Evolutionary conservation across 2,797 vertebrate species (phyloP).

Genomic region (Argya squamiceps): DNA sequence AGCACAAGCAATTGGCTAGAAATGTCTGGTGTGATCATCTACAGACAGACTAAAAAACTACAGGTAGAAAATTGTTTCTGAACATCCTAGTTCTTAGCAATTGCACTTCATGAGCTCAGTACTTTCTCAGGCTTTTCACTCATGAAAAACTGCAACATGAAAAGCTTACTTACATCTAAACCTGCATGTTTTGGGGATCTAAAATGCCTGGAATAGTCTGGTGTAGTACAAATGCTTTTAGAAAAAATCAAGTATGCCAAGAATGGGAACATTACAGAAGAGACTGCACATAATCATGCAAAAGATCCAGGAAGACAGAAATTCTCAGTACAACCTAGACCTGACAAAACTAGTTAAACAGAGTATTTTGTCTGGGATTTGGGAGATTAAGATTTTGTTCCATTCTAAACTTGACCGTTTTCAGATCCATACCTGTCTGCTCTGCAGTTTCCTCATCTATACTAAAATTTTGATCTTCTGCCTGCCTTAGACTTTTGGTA

Average conservation of each 20-base stretch:
- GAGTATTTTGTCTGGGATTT: neutral
- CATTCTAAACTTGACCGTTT: neutral
- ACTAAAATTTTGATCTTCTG: neutral
- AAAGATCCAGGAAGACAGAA: neutral
- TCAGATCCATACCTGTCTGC: accelerated
- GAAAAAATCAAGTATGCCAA: neutral
- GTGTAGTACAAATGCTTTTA: neutral
- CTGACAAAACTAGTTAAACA: neutral
- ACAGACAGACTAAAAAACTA: neutral
- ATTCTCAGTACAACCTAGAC: neutral
- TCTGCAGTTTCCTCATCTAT: neutral
- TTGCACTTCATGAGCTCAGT: neutral
- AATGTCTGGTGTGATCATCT: neutral
- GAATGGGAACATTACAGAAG: neutral
- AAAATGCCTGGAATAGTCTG: neutral
- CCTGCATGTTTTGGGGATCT: neutral
- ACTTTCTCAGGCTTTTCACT: neutral
- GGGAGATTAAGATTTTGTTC: neutral
- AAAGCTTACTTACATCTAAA: neutral
- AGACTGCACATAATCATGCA: neutral
- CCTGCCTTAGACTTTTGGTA: neutral
- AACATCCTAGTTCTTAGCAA: neutral
- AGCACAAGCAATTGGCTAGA: neutral
- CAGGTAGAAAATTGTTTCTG: neutral
- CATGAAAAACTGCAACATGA: neutral